Evolutionary conservation across 2,888 invertebrate genomes (phyloP), one percentile per base, ranked within the genome.

Genomic region (Meiosimyza platycephala): DNA sequence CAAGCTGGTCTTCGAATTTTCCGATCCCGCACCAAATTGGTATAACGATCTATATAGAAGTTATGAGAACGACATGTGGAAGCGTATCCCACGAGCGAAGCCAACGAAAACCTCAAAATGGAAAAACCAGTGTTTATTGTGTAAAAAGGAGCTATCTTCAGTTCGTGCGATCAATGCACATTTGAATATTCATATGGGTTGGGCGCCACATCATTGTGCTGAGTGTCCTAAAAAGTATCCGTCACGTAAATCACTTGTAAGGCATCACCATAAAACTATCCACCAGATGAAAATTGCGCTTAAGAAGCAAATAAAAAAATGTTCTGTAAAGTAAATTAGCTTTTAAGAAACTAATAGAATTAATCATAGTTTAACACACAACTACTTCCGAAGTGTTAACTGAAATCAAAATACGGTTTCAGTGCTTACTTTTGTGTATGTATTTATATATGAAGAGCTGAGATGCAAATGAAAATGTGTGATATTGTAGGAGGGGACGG

Each of bases 171-270:
- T 75, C 6, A 75, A 70, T 40, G 28, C 55, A 1, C 75, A 75
- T 65, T 52, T 75, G 5, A 75, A 75, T 51, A 50, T 62, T 18
- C 75, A 75, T 51, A 55, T 73, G 64, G 57, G 65, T 0, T 67
- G 73, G 18, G 66, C 54, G 47, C 75, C 75, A n/a, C 40, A 70
- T 55, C 69, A 51, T 9, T 75, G 75, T 28, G 66, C 13, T 6
- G 22, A 57, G 1, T 75, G 75, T n/a, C 62, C 69, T 7, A 75
- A 73, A 18, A 64, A 69, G 15, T 75, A 75, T 48, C 9, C 75
- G 0, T 69, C 71, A 7, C 51, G 40, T 7, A 16, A 28, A 1
- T 52, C 73, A 12, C 59, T 65, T 22, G 0, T n/a, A 11, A 60
- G 62, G 2, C 75, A 75, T 65, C 65, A 50, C 33, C 50, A 33